A percentile compares a stretch with the other conserved stretches of the same genome.
Conservation (phyloP, 2,797 vertebrate genomes). For the Peromyscus aztecus region DNA sequence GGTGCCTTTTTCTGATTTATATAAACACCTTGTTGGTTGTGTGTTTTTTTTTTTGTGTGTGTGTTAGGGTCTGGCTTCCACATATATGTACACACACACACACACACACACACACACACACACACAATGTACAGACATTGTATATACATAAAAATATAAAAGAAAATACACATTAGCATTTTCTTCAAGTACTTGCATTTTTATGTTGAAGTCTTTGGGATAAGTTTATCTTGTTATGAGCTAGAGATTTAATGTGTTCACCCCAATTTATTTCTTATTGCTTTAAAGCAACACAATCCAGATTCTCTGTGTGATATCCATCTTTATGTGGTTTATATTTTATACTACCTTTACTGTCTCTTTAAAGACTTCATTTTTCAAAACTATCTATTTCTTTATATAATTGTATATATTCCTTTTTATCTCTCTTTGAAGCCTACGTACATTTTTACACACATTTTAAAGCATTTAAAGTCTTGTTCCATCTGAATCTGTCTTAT, state of each 20-base stretch:
- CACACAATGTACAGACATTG: not conserved
- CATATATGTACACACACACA: not conserved
- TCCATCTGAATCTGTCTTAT: too few species aligned
- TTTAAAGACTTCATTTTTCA: too few species aligned
- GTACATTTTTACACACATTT: too few species aligned
- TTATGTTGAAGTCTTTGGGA: constrained; percentile 10
- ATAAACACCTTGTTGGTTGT: not conserved
- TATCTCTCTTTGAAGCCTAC: too few species aligned
- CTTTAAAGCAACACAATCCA: too few species aligned
- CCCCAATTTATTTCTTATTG: not conserved
- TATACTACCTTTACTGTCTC: too few species aligned
- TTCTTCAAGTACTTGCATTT: not conserved
- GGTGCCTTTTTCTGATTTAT: not conserved
- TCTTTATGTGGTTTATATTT: too few species aligned
- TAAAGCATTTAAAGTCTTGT: too few species aligned
- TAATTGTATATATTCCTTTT: too few species aligned
- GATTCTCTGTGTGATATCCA: too few species aligned
- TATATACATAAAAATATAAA: not conserved
- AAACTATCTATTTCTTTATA: too few species aligned
- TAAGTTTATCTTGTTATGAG: constrained; percentile 35
- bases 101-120: not conserved
- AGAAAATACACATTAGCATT: not conserved
- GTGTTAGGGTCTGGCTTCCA: not conserved
- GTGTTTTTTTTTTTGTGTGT: not conserved
- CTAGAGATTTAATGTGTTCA: not conserved